Conservation (phyloP, 2,113 vertebrate species). For the Sinocyclocheilus anshuiensis region DNA sequence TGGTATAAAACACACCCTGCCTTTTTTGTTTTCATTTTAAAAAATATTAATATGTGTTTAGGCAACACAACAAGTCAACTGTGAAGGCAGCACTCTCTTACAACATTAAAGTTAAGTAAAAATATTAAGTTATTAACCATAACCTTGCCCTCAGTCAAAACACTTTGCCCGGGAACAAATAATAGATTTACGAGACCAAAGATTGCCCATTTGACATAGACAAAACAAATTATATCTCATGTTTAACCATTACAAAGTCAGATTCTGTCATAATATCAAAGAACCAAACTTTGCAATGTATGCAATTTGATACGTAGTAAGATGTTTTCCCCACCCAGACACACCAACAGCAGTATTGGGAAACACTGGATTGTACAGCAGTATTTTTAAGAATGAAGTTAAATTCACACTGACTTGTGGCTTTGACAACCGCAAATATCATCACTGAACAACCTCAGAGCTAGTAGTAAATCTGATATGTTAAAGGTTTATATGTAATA, state of each 20-base stretch:
- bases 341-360: no score
- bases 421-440: no score
- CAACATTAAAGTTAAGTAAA: background rate
- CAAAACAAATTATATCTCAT: background rate
- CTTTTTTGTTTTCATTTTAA: background rate
- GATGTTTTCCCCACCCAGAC: background rate
- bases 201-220: background rate
- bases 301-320: background rate
- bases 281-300: no score
- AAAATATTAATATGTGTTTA: no score
- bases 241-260: background rate
- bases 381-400: no score
- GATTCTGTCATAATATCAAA: background rate
- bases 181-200: background rate
- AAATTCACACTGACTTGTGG: no score
- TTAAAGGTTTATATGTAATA: no score
- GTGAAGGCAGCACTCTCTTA: background rate
- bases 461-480: no score
- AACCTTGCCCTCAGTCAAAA: background rate
- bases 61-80: background rate
- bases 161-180: background rate
- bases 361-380: no score
- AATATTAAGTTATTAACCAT: background rate
- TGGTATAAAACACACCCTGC: background rate
- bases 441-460: no score